A percentile compares a stretch with the other conserved stretches of the same genome.
Evolutionary conservation across 2,113 vertebrate genomes (phyloP).

Genomic region (Macquaria ambigua): DNA sequence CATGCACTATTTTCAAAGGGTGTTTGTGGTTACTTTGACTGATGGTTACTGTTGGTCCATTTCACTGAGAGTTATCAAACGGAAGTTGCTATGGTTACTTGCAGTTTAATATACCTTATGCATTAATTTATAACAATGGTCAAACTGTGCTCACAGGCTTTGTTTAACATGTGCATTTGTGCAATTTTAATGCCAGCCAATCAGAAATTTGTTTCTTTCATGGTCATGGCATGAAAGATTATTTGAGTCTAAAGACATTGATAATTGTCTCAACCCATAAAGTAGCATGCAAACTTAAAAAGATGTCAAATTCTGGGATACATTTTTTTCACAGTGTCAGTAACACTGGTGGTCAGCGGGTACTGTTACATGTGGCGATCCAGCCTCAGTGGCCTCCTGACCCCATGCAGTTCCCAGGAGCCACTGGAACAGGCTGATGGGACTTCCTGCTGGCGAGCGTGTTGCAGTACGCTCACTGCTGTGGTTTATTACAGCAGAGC

Average conservation of each 20-base stretch:
- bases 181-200: not conserved
- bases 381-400: constrained; percentile 37
- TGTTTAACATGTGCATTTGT: not conserved
- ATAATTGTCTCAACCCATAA: not conserved
- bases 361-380: constrained; percentile 27
- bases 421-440: constrained; percentile 41
- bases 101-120: constrained; percentile 9
- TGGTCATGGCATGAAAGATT: not conserved
- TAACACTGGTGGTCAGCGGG: constrained; percentile 5
- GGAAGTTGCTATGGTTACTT: constrained; percentile 34
- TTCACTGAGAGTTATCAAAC: constrained; percentile 1
- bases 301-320: not conserved
- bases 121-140: not conserved
- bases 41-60: not conserved
- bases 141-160: constrained; percentile 2
- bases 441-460: constrained; percentile 64
- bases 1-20: not conserved
- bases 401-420: constrained; percentile 44
- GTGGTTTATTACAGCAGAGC: constrained; percentile 61
- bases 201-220: not conserved
- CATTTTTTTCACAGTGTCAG: no score
- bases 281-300: not conserved
- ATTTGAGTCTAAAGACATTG: not conserved
- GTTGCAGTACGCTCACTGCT: constrained; percentile 33
- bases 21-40: not conserved